phyloP scores from a whole-genome alignment of 2,888 invertebrate genomes.

The Eupsilia transversa region DNA sequence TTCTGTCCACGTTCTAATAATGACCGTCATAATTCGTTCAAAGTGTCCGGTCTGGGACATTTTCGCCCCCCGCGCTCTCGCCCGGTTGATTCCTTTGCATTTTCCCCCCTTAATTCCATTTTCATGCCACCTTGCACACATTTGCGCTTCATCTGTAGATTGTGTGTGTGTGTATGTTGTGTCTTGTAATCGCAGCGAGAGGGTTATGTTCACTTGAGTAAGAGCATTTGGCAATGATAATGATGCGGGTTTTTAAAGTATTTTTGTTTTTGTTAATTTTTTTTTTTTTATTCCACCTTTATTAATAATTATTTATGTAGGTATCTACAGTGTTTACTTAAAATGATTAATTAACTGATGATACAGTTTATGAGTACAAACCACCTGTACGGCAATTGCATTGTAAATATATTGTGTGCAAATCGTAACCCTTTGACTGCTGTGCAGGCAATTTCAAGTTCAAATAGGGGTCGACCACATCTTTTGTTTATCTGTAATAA shows the following conservation, averaged over 20 bases:
- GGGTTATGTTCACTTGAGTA: slow-evolving; percentile 50
- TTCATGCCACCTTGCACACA: slow-evolving; percentile 90
- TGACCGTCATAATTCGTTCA: slow-evolving; percentile 92
- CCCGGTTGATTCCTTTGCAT: slow-evolving; percentile 89
- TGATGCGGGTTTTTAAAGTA: slow-evolving; percentile 9
- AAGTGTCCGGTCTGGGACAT: slow-evolving; percentile 91
- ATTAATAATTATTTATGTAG: neutral
- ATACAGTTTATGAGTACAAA: neutral
- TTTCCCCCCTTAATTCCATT: slow-evolving; percentile 89
- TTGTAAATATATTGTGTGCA: neutral
- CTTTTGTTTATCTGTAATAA: neutral
- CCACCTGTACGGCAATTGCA: neutral
- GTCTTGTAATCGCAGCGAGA: slow-evolving; percentile 62
- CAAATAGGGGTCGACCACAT: neutral
- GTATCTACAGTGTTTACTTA: neutral
- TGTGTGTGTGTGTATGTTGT: slow-evolving; percentile 71
- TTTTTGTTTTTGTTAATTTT: neutral
- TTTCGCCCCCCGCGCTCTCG: slow-evolving; percentile 81
- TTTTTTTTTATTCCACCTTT: neutral
- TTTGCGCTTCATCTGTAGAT: slow-evolving; percentile 81
- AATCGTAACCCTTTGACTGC: neutral
- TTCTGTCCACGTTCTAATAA: slow-evolving; percentile 92
- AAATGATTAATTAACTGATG: neutral
- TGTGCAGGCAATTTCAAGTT: neutral
- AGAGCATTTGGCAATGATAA: slow-evolving; percentile 36